Percentiles rank a stretch among this genome's conserved stretches.
Conservation (phyloP, 92 coral and sea anemone genomes). For the Montipora capitata region DNA sequence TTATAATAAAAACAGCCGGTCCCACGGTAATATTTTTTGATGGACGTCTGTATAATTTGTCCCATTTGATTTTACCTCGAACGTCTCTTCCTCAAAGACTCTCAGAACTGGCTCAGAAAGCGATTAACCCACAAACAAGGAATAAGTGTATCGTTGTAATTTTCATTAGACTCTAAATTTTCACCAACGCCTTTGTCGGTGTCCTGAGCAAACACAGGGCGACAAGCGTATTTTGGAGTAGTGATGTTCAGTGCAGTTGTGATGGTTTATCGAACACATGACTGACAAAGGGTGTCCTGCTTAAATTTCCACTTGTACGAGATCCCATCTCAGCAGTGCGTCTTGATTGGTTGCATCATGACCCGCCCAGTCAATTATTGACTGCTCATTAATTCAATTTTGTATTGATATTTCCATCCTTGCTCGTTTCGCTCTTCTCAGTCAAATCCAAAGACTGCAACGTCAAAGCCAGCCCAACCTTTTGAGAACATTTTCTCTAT, state of each 20-base stretch:
- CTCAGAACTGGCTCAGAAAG: background rate
- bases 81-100: background rate
- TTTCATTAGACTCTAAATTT: too few species aligned
- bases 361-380: too few species aligned
- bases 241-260: background rate
- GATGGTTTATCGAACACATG: background rate
- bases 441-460: slow-evolving; percentile 18
- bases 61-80: background rate
- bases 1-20: background rate
- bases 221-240: too few species aligned
- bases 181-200: too few species aligned
- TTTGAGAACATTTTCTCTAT: background rate
- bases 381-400: background rate
- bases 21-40: background rate
- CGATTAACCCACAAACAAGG: background rate
- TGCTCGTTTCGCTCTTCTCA: background rate
- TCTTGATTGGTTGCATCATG: background rate
- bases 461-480: too few species aligned
- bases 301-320: background rate
- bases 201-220: too few species aligned
- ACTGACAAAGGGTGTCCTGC: background rate
- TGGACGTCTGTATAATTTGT: background rate
- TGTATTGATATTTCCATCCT: background rate
- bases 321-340: background rate
- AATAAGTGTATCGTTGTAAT: background rate